Evolutionary conservation across 2,113 vertebrate genomes (phyloP).

Genomic region (Peromyscus leucopus): DNA sequence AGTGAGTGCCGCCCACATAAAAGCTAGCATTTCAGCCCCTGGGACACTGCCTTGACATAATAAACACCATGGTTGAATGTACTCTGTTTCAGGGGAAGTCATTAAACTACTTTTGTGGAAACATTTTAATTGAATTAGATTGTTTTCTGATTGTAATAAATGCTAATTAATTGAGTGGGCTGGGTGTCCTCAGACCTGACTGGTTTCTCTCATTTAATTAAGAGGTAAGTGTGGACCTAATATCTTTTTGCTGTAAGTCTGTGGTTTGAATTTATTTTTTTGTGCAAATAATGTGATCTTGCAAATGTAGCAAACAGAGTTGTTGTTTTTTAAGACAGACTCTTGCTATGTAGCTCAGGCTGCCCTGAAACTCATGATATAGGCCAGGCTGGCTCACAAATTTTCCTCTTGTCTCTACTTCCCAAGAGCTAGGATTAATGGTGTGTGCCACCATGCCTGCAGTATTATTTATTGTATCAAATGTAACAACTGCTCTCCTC

Average conservation of each 20-base stretch:
- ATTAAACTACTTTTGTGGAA: slow-evolving; percentile 77
- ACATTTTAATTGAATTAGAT: slow-evolving; percentile 78
- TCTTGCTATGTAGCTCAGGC: background rate
- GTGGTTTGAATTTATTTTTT: slow-evolving; percentile 70
- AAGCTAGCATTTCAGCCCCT: slow-evolving; percentile 30
- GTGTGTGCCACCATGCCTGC: background rate
- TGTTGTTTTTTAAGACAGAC: background rate
- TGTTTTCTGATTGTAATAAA: slow-evolving; percentile 80
- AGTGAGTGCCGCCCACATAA: background rate
- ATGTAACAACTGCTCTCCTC: slow-evolving; percentile 52
- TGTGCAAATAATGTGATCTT: slow-evolving; percentile 72
- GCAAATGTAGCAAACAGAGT: slow-evolving; percentile 4
- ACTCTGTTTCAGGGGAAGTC: slow-evolving; percentile 70
- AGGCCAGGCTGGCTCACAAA: background rate
- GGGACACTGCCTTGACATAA: slow-evolving; percentile 18
- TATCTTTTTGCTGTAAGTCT: slow-evolving; percentile 48
- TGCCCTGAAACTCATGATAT: background rate
- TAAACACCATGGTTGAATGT: slow-evolving; percentile 30
- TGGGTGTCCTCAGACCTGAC: slow-evolving; percentile 73
- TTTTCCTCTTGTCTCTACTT: background rate
- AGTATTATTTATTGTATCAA: background rate
- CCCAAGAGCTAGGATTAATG: background rate
- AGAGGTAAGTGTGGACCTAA: slow-evolving; percentile 60
- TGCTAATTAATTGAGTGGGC: slow-evolving; percentile 83
- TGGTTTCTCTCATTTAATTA: slow-evolving; percentile 66